A percentile compares a stretch with the other conserved stretches of the same genome.
Conservation (phyloP, 2,797 vertebrate species). For the Silurus aristotelis region DNA sequence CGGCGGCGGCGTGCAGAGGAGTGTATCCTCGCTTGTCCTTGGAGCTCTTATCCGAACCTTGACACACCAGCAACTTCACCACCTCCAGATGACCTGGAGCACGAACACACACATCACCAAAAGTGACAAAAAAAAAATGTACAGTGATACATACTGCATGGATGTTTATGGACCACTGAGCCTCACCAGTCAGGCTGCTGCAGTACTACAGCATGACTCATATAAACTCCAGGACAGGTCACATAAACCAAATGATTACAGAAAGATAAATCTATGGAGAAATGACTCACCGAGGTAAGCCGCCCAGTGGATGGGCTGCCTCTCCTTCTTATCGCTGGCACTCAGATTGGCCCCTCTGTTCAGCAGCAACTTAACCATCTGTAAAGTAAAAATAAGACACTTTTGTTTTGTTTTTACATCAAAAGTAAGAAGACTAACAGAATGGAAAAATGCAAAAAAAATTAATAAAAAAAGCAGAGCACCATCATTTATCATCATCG, state of each 20-base stretch:
- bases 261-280: background rate
- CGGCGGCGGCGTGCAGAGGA: slow-evolving; percentile 91
- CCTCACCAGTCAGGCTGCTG: background rate
- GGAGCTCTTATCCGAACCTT: slow-evolving; percentile 90
- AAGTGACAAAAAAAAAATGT: background rate
- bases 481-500: no score
- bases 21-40: slow-evolving; percentile 97
- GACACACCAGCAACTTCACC: slow-evolving; percentile 93
- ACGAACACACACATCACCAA: background rate
- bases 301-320: slow-evolving; percentile 95
- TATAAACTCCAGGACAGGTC: background rate
- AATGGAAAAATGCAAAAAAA: no score
- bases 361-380: slow-evolving; percentile 96
- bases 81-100: slow-evolving; percentile 88
- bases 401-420: no score
- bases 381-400: background rate
- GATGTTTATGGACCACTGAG: background rate
- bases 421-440: no score
- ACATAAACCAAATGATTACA: background rate
- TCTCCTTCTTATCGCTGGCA: slow-evolving; percentile 95
- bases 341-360: slow-evolving; percentile 96
- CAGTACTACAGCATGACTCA: background rate
- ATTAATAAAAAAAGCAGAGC: no score
- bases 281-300: slow-evolving; percentile 86
- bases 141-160: no score